Base-by-base conservation (phyloP, 1,140 invertebrate genomes). In the Zaprionus kolodkinae region DNA sequence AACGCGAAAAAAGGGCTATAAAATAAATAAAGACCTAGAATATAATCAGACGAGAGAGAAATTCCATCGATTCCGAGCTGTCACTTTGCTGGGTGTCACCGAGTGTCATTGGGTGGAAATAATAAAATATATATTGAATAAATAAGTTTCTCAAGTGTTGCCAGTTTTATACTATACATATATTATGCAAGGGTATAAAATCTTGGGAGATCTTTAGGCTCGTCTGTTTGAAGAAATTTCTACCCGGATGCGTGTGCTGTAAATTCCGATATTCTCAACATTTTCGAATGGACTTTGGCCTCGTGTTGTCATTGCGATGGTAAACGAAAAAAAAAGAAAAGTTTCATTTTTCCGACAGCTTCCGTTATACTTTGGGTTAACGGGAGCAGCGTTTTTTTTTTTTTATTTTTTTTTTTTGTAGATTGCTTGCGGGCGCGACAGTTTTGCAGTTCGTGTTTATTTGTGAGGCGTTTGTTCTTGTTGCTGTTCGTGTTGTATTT, bases 1-100 rank as follows among this genome's bases (percentile, higher is more conserved):
- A 79, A 55, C 66, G 65, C 64, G 69, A 74, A 74, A 81, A 81
- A 76, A 67, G 60, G 80, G 70, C 48, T 75, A 56, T 77, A 79
- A 72, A 87, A 83, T 83, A 84, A 88, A 87, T 84, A 79, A 77
- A 72, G 68, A 67, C 72, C 45, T 70, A 57, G 55, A 27, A 12
- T 33, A 50, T 59, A 67, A 25, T 54, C 36, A 25, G 60, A n/a
- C 13, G 62, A 48, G 21, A 21, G 21, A 71, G 36, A 52, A 56
- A 25, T 3, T 61, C 9, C 71, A 55, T 59, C 35, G 63, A 48
- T 50, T 50, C 67, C 55, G 54, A 78, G 71, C 66, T 81, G 77
- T 61, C 73, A 81, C 64, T 43, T 57, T 55, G 54, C 21, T 3
- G 13, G 12, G 21, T 43, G n/a, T 15, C 7, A 4, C 27, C 3